phyloP scores from a whole-genome alignment of 2,888 invertebrate species.

The Cephus rjabovi region DNA sequence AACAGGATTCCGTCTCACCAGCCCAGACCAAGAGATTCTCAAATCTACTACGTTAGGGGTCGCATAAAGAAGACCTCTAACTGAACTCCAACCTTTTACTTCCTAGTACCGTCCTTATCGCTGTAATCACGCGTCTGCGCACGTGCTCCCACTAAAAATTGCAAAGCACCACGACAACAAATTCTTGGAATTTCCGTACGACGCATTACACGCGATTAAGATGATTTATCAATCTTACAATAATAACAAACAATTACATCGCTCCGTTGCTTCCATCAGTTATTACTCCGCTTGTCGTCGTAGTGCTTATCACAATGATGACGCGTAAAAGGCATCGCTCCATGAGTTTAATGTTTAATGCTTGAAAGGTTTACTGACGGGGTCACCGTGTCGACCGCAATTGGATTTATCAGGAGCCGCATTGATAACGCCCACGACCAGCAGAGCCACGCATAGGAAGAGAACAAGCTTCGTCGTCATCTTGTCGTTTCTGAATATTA shows the following conservation, averaged over 20 bases:
- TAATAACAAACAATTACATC: background rate
- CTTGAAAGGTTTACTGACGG: slow-evolving; percentile 44
- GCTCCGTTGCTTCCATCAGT: background rate
- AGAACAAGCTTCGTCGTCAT: slow-evolving; percentile 47
- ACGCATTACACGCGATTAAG: background rate
- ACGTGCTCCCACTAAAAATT: background rate
- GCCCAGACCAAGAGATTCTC: background rate
- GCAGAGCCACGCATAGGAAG: slow-evolving; percentile 38
- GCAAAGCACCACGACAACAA: background rate
- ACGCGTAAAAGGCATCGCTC: no score
- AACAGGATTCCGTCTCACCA: background rate
- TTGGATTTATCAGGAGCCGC: slow-evolving; percentile 36
- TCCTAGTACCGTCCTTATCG: background rate
- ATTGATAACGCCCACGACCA: slow-evolving; percentile 42
- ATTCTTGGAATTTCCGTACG: background rate
- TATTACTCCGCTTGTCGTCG: background rate
- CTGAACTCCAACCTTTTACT: background rate
- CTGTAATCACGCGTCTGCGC: background rate
- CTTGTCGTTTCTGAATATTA: background rate
- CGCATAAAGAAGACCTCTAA: background rate
- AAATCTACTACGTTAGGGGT: background rate
- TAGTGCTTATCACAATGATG: background rate
- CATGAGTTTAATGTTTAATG: slow-evolving; percentile 1
- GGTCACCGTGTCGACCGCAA: slow-evolving; percentile 53
- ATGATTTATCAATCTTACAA: background rate